These are phyloP conservation scores for Drosophila tanythrix DNA, from an alignment of 2,888 invertebrate genomes.

Conservation along the genomic window DNA sequence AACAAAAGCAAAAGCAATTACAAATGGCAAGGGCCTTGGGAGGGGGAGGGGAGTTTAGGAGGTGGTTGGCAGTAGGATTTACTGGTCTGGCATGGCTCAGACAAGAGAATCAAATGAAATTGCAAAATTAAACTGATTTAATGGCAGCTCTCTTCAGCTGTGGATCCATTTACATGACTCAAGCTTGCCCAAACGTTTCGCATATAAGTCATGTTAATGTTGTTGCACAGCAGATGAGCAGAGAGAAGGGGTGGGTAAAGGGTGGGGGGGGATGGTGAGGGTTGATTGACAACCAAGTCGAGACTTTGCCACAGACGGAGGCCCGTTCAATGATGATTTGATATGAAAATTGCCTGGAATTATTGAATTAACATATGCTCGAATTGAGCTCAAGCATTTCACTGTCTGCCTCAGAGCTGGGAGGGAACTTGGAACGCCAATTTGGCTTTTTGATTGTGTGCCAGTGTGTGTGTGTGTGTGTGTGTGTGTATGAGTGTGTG, in stretches of 20 bases:
- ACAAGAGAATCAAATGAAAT: conserved; percentile 72
- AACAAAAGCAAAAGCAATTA: conserved; percentile 74
- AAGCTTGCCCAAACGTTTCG: conserved; percentile 29
- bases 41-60: background rate
- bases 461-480: background rate
- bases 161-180: conserved; percentile 45
- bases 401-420: conserved; percentile 34
- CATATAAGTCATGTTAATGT: conserved; percentile 66
- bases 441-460: conserved; percentile 32
- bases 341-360: conserved; percentile 82
- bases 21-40: conserved; percentile 34
- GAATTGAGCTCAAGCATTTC: conserved; percentile 75
- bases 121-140: conserved; percentile 77
- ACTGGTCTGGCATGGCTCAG: conserved; percentile 2
- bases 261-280: conserved; percentile 23
- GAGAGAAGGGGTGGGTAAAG: background rate
- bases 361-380: conserved; percentile 82
- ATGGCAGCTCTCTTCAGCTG: conserved; percentile 49
- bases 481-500: conserved; percentile 36
- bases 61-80: background rate
- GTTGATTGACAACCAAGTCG: conserved; percentile 69
- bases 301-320: conserved; percentile 49
- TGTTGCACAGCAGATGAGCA: conserved; percentile 21
- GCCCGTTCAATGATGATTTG: conserved; percentile 64
- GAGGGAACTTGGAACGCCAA: conserved; percentile 12